phyloP scores from a whole-genome alignment of 2,888 invertebrate species.

The Pasiphila rectangulata region DNA sequence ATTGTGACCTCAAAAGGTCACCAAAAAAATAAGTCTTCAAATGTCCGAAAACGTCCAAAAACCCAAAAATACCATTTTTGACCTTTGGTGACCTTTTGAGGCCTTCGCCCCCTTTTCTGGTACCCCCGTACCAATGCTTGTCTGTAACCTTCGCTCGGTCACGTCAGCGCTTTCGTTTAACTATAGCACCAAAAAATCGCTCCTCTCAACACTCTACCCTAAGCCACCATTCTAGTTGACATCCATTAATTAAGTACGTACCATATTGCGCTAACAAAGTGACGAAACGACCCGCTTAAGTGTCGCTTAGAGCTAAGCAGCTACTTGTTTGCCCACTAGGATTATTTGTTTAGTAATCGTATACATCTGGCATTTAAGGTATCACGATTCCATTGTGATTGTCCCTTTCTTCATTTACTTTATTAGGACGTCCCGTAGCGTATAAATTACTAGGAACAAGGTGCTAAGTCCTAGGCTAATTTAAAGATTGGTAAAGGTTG shows the following conservation, averaged over 20 bases:
- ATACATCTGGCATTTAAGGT: constrained; percentile 37
- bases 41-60: too few relatives aligned
- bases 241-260: constrained; percentile 46
- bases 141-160: too few relatives aligned
- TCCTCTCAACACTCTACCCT: constrained; percentile 16
- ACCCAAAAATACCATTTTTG: too few relatives aligned
- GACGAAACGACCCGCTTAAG: constrained; percentile 44
- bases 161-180: too few relatives aligned
- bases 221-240: constrained; percentile 26
- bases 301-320: constrained; percentile 17
- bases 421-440: constrained; percentile 1
- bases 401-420: neutral
- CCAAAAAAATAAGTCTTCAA: too few relatives aligned
- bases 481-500: neutral
- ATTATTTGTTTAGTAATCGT: constrained; percentile 40
- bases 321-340: constrained; percentile 34
- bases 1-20: too few relatives aligned
- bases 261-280: constrained; percentile 42
- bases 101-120: too few relatives aligned
- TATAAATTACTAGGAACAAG: neutral
- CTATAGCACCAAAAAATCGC: constrained; percentile 9
- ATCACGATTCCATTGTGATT: constrained; percentile 14
- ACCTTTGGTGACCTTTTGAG: too few relatives aligned
- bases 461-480: neutral
- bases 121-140: too few relatives aligned